Evolutionary conservation across 2,113 vertebrate species (phyloP), one percentile per base, ranked within the genome.

Genomic region (Brachyistius frenatus): DNA sequence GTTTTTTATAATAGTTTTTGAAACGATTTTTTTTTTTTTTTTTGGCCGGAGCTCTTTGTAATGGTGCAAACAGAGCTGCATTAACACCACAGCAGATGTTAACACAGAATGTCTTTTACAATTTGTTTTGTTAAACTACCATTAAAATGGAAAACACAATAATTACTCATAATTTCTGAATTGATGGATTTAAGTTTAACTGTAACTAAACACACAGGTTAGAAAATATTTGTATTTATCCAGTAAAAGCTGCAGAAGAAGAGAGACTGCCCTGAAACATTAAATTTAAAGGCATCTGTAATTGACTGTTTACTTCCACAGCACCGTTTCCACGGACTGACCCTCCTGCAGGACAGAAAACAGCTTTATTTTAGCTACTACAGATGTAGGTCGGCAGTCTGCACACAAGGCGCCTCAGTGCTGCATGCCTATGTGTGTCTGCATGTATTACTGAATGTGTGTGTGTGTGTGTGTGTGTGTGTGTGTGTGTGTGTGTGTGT

Each of bases 351-450:
- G 58, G 0, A 49, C 52, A 13, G 0, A 57, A 41, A 46, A 37
- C 37, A 32, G 33, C 53, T 71, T 58, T n/a, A 62, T 71, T 81
- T 66, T 64, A 36, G 33, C 36, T 61, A 54, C 47, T 65, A 35
- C 3, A 76, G 50, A 89, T 89, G 57, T 86, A 76, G 88, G 86
- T 91, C 87, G 85, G 33, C 63, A 66, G 76, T 57, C 47, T 76
- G 73, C 71, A 46, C 64, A 54, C 3, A 35, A 67, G 70, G 71
- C 37, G 49, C 68, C 69, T 75, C 31, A 57, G 55, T 30, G 5
- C 77, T 62, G 58, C 73, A 60, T 37, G 33, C 50, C 50, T 57
- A 41, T 3, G 5, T 66, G 35, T 15, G 67, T 50, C 67, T 61
- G 52, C 14, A 61, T 61, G 63, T 23, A 23, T 23, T 23, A 23